Base-by-base conservation (phyloP, 2,888 invertebrate species). In the Platycheirus albimanus region DNA sequence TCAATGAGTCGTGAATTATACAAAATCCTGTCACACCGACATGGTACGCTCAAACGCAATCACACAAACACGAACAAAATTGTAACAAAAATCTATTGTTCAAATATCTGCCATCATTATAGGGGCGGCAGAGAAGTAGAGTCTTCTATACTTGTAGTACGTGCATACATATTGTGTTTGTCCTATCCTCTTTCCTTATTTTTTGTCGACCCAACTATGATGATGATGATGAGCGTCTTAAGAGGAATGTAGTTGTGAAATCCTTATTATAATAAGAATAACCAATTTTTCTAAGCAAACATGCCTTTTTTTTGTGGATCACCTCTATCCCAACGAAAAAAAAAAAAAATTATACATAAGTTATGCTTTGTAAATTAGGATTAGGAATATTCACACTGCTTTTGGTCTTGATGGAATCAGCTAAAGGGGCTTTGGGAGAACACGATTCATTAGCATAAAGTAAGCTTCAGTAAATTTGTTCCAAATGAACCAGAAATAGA, bases 1-100 rank as follows among this genome's bases (percentile, higher is more conserved):
- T 81, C 81, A 81, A 81, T 81, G 81, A 81, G 76, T 63, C 81
- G 76, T 81, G 81, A 81, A 76, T 71, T 76, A 81, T 76, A 81
- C 47, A 58, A 67, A 66, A 70, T 54, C 13, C 47, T 52, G 36
- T 56, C 24, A 61, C 38, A 61, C 45, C 36, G 24, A 67, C 47
- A 56, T 33, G 4, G 6, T 11, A n/a, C n/a, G n/a, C n/a, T 38
- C n/a, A 24, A 11, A 28, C 54, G 19, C 15, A 24, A 30, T n/a
- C 17, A 15, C 15, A 64, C 58, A 43, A 41, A 54, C 56, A 33
- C 41, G 47, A 13, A 8, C n/a, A 70, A 64, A 66, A 30, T 52
- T 76, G 70, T 13, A 61, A 77, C 66, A 24, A 15, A 71, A 81
- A 81, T 63, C 76, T 61, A 71, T 81, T 81, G 76, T 81, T 76